Evolutionary conservation across 2,113 vertebrate genomes (phyloP).

Genomic region (Leuciscus idus): DNA sequence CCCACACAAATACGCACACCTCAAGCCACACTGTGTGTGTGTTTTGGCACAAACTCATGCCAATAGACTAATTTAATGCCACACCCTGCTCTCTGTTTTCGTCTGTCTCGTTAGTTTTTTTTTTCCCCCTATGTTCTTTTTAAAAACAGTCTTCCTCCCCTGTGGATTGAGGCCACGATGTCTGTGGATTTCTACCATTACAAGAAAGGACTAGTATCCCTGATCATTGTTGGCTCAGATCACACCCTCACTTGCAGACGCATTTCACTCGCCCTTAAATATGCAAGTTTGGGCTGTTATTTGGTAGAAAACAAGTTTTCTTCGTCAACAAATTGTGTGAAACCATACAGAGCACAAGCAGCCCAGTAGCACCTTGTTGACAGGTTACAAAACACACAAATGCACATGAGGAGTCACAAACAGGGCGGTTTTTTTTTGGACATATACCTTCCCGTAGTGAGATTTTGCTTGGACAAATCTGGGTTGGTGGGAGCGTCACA

Average conservation of each 20-base stretch:
- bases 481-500: slow-evolving; percentile 10
- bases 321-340: background rate
- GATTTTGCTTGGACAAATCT: slow-evolving; percentile 25
- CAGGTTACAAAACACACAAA: slow-evolving; percentile 43
- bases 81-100: slow-evolving; percentile 8
- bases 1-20: background rate
- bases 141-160: slow-evolving; percentile 44
- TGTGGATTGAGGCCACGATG: slow-evolving; percentile 20
- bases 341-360: slow-evolving; percentile 47
- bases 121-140: background rate
- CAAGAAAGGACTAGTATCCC: background rate
- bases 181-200: slow-evolving; percentile 7
- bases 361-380: slow-evolving; percentile 37
- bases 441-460: slow-evolving; percentile 22
- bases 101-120: background rate
- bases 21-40: slow-evolving; percentile 8
- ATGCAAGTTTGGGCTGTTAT: slow-evolving; percentile 32
- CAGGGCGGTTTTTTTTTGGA: slow-evolving; percentile 19
- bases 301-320: background rate
- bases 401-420: slow-evolving; percentile 7
- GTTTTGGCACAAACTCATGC: slow-evolving; percentile 29
- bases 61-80: background rate
- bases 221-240: background rate
- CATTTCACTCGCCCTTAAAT: slow-evolving; percentile 34
- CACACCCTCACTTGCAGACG: background rate